A percentile compares a stretch with the other conserved stretches of the same genome.
These are phyloP conservation scores for Momotus momota DNA, from an alignment of 2,797 vertebrate species.

Conservation along the genomic window DNA sequence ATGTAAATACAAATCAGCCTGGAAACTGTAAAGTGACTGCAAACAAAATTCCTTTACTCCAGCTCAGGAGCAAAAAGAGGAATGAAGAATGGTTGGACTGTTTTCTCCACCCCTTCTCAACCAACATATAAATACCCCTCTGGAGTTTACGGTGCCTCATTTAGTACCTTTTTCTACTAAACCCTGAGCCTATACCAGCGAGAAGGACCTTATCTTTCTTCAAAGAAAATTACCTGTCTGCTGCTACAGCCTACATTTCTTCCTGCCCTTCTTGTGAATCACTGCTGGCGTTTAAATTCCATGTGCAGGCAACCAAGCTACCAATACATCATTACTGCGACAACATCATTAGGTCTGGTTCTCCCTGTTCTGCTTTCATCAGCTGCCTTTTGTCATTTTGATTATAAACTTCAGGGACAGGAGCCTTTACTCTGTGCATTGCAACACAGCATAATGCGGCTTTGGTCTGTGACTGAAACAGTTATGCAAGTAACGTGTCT, in stretches of 20 bases:
- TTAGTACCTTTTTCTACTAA: not conserved
- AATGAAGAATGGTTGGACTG: not conserved
- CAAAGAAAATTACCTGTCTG: not conserved
- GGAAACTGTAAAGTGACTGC: not conserved
- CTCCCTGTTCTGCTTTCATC: not conserved
- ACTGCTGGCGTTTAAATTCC: not conserved
- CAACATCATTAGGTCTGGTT: not conserved
- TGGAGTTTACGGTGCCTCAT: not conserved
- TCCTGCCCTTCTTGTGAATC: not conserved
- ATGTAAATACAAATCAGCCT: constrained; percentile 20
- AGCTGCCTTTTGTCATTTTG: not conserved
- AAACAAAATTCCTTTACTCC: constrained; percentile 6
- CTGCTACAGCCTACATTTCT: not conserved
- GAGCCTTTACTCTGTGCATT: not conserved
- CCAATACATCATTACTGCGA: not conserved
- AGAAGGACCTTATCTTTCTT: not conserved
- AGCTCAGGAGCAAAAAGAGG: not conserved
- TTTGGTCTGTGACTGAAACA: not conserved
- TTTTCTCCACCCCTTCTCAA: not conserved
- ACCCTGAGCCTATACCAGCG: not conserved
- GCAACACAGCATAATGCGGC: not conserved
- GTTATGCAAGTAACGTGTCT: not conserved
- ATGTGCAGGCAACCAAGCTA: not conserved
- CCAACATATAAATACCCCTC: not conserved
- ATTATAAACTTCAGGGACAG: not conserved